Evolutionary conservation across 2,888 invertebrate species (phyloP).

Genomic region (Xanthorhoe spadicearia): DNA sequence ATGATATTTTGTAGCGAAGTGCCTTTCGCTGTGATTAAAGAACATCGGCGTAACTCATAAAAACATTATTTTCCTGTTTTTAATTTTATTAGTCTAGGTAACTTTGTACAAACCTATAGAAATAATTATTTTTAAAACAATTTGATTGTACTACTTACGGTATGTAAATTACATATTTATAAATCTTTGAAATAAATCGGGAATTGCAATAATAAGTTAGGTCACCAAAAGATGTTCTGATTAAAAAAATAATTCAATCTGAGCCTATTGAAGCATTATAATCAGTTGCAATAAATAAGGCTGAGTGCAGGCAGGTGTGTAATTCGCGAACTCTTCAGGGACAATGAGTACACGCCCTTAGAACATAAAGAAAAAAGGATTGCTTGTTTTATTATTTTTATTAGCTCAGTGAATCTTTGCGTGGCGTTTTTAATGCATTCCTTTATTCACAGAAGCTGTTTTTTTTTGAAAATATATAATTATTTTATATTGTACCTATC

Average conservation of each 20-base stretch:
- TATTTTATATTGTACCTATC: neutral
- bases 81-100: no score
- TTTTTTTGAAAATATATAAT: neutral
- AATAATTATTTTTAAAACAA: no score
- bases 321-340: constrained; percentile 65
- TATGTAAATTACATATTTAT: no score
- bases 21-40: neutral
- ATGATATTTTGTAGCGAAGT: neutral
- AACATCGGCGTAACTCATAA: neutral
- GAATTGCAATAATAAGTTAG: no score
- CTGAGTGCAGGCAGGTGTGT: constrained; percentile 67
- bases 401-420: constrained; percentile 66
- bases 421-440: constrained; percentile 49
- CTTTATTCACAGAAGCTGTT: constrained; percentile 49
- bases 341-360: constrained; percentile 69
- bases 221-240: no score
- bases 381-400: constrained; percentile 78
- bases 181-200: no score
- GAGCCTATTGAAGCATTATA: constrained; percentile 63
- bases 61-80: neutral
- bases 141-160: no score
- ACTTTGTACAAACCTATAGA: no score
- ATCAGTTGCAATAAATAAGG: constrained; percentile 73
- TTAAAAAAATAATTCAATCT: constrained; percentile 51
- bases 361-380: constrained; percentile 73